A percentile compares a stretch with the other conserved stretches of the same genome.
These are phyloP conservation scores for Drosophila paranaensis DNA, from an alignment of 2,888 invertebrate genomes.

Conservation along the genomic window DNA sequence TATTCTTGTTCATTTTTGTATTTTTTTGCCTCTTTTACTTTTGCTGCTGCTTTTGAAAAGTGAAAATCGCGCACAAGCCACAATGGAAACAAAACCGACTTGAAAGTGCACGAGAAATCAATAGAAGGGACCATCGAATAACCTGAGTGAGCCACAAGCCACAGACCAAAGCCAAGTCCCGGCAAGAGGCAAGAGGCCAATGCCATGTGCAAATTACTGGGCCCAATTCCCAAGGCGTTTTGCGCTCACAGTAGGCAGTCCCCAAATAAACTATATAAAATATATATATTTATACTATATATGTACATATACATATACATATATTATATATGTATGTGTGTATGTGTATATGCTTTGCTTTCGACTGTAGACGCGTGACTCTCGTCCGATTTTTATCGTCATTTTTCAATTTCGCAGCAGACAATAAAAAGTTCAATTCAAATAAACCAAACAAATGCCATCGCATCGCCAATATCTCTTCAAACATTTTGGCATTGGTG, in stretches of 20 bases:
- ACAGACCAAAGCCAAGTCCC: constrained; percentile 26
- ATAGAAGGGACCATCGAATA: constrained; percentile 62
- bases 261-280: constrained; percentile 29
- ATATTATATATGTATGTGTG: constrained; percentile 13
- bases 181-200: constrained; percentile 42
- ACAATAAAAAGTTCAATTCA: constrained; percentile 64
- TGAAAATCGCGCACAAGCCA: constrained; percentile 70
- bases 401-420: constrained; percentile 83
- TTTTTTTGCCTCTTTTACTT: constrained; percentile 21
- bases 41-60: constrained; percentile 63
- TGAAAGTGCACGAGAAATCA: constrained; percentile 70
- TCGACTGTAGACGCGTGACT: constrained; percentile 53
- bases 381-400: constrained; percentile 78
- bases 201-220: constrained; percentile 58
- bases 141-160: constrained; percentile 24
- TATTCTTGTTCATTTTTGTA: constrained; percentile 15
- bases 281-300: constrained; percentile 11
- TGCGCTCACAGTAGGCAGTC: constrained; percentile 75
- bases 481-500: constrained; percentile 40
- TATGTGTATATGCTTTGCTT: constrained; percentile 21
- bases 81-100: constrained; percentile 56
- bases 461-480: constrained; percentile 25
- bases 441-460: constrained; percentile 43
- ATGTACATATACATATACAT: constrained; percentile 5
- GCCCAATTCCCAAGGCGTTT: constrained; percentile 46